These are phyloP conservation scores for Drosophila tanythrix DNA, from an alignment of 2,888 invertebrate genomes.

Conservation along the genomic window DNA sequence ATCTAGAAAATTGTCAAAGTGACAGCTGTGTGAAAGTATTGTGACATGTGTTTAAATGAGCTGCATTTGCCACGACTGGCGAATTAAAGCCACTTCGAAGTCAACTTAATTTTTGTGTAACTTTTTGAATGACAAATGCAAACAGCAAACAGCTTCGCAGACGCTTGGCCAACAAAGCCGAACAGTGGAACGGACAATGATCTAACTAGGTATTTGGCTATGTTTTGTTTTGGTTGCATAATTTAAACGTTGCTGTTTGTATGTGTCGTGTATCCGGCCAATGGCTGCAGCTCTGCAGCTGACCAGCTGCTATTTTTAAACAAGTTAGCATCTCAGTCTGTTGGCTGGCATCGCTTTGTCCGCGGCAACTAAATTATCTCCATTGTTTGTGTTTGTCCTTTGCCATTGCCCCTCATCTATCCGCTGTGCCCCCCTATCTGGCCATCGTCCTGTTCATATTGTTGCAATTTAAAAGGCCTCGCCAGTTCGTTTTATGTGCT, in stretches of 20 bases:
- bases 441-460: conserved; percentile 9
- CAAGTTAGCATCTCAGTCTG: conserved; percentile 46
- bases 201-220: neutral
- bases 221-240: conserved; percentile 69
- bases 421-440: neutral
- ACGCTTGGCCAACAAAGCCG: conserved; percentile 67
- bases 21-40: conserved; percentile 80
- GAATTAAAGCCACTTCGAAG: conserved; percentile 65
- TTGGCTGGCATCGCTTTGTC: conserved; percentile 40
- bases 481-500: conserved; percentile 66
- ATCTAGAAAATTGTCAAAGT: conserved; percentile 82
- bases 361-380: conserved; percentile 76
- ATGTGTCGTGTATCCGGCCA: conserved; percentile 60
- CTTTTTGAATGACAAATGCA: conserved; percentile 65
- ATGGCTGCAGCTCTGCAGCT: conserved; percentile 47
- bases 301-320: conserved; percentile 67
- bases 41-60: conserved; percentile 82
- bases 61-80: conserved; percentile 63
- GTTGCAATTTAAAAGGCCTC: conserved; percentile 51
- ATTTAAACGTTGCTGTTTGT: conserved; percentile 66
- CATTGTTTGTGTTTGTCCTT: conserved; percentile 74
- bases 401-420: conserved; percentile 12
- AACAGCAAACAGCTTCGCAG: conserved; percentile 58
- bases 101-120: conserved; percentile 65
- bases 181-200: conserved; percentile 3